These are phyloP conservation scores for Falco rusticolus DNA, from an alignment of 2,797 vertebrate species.

Conservation along the genomic window DNA sequence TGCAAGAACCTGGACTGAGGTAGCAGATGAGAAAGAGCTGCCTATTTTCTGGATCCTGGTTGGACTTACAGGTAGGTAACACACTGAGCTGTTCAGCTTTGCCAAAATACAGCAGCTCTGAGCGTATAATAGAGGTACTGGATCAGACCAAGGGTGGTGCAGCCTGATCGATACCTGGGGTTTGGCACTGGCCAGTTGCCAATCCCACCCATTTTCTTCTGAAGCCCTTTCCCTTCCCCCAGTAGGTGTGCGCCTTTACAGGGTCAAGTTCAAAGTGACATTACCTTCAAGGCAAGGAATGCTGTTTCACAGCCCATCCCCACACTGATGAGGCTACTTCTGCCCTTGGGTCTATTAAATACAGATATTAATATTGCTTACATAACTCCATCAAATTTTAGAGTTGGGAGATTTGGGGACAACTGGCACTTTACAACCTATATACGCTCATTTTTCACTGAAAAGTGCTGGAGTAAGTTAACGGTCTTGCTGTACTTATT, in stretches of 20 bases:
- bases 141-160: neutral
- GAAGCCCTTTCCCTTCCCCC: neutral
- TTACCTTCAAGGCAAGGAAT: neutral
- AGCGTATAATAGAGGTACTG: neutral
- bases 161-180: neutral
- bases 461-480: neutral
- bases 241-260: neutral
- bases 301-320: neutral
- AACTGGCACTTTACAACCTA: neutral
- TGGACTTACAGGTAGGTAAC: neutral
- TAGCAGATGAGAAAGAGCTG: neutral
- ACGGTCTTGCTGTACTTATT: neutral
- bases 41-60: neutral
- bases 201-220: neutral
- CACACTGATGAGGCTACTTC: neutral
- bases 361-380: neutral
- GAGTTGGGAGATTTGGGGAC: neutral
- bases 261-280: neutral
- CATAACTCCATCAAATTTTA: neutral
- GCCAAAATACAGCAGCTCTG: neutral
- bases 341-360: neutral
- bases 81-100: neutral
- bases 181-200: neutral
- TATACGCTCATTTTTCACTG: neutral
- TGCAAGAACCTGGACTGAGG: neutral